phyloP scores from a whole-genome alignment of 64 coral and sea anemone species.

The Anthopleura sola region DNA sequence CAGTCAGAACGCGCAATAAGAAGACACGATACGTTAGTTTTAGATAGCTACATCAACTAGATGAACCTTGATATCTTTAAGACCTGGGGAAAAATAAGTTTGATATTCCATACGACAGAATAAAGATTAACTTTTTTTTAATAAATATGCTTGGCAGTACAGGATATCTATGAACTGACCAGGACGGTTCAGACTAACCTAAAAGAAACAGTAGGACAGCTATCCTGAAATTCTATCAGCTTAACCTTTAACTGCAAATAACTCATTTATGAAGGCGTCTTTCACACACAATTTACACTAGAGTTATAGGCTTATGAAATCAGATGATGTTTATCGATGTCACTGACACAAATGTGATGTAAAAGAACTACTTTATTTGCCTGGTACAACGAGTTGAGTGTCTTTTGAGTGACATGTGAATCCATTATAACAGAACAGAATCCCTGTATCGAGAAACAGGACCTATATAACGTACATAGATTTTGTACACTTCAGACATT shows the following conservation, averaged over 20 bases:
- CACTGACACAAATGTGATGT: background rate
- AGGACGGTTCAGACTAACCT: background rate
- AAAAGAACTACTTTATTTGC: background rate
- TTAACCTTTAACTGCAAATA: background rate
- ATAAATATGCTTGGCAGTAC: no score
- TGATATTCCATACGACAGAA: no score
- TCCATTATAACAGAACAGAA: no score
- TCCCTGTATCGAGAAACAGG: no score
- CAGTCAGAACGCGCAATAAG: no score
- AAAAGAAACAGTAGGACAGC: background rate
- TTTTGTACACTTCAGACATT: background rate
- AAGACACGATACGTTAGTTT: no score
- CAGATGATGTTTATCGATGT: background rate
- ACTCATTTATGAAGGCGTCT: background rate
- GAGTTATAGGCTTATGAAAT: background rate
- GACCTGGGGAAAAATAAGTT: no score
- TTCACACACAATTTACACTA: background rate
- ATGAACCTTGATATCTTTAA: no score
- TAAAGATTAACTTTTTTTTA: no score
- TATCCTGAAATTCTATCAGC: background rate
- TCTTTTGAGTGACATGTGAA: no score
- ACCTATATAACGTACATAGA: background rate
- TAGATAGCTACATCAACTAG: no score
- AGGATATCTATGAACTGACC: background rate
- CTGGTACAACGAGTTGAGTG: no score